Conservation (phyloP, 2,888 invertebrate species). For the Hetaerina titia region DNA sequence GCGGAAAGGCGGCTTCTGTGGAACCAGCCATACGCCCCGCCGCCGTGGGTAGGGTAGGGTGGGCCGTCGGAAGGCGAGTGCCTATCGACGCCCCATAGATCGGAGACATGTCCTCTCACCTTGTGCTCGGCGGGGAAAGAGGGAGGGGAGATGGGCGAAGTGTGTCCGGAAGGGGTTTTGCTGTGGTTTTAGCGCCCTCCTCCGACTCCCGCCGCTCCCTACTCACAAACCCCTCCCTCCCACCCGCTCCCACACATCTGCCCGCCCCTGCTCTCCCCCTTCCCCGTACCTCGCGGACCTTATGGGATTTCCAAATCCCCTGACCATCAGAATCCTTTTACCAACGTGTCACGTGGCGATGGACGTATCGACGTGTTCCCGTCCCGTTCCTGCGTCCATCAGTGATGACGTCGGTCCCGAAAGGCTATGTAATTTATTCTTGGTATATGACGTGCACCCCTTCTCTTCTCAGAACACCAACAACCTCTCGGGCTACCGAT, state of each 20-base stretch:
- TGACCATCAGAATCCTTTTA: conserved; percentile 64
- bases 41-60: not conserved
- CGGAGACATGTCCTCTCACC: not conserved
- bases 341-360: conserved; percentile 55
- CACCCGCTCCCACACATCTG: not conserved
- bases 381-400: not conserved
- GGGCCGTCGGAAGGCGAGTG: not conserved
- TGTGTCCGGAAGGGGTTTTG: conserved; percentile 3
- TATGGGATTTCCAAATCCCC: conserved; percentile 66
- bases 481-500: no score
- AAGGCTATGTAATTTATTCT: not conserved
- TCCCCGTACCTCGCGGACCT: conserved; percentile 13
- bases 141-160: not conserved
- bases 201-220: not conserved
- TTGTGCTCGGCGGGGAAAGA: not conserved
- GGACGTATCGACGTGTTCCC: conserved; percentile 49
- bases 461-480: not conserved
- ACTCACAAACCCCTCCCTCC: not conserved
- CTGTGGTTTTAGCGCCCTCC: conserved; percentile 58
- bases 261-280: not conserved
- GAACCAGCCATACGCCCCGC: not conserved
- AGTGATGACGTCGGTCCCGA: conserved; percentile 16
- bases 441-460: not conserved
- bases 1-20: not conserved
- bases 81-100: not conserved